These are phyloP conservation scores for Troglohyphantes excavatus DNA, from an alignment of 2,888 invertebrate genomes.

Conservation along the genomic window DNA sequence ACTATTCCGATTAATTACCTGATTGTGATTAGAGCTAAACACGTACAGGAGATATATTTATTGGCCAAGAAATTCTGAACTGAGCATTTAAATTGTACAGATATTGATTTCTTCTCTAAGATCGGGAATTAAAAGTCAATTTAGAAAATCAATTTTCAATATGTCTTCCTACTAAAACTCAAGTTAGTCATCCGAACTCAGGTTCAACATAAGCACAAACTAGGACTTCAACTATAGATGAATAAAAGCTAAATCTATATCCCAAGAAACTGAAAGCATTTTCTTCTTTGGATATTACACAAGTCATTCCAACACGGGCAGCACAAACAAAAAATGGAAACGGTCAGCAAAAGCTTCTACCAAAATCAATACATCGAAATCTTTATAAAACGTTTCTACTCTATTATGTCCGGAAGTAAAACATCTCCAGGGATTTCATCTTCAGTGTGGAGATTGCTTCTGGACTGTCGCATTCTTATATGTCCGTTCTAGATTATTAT, in stretches of 20 bases:
- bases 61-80: no score
- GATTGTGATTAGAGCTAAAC: no score
- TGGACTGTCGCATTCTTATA: not conserved
- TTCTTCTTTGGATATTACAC: not conserved
- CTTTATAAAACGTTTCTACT: constrained; percentile 3
- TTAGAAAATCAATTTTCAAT: not conserved
- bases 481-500: not conserved
- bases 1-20: no score
- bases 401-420: constrained; percentile 1
- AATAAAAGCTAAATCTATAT: not conserved
- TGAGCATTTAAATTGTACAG: no score
- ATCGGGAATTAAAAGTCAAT: not conserved
- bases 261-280: not conserved
- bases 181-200: not conserved
- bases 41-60: no score
- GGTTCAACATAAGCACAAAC: not conserved
- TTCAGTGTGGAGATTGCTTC: not conserved
- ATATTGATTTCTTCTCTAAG: no score
- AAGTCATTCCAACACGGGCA: not conserved
- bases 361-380: constrained; percentile 9
- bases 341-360: not conserved
- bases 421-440: not conserved
- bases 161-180: not conserved
- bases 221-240: not conserved
- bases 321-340: not conserved